phyloP scores from a whole-genome alignment of 2,113 vertebrate species.

The Plestiodon gilberti region DNA sequence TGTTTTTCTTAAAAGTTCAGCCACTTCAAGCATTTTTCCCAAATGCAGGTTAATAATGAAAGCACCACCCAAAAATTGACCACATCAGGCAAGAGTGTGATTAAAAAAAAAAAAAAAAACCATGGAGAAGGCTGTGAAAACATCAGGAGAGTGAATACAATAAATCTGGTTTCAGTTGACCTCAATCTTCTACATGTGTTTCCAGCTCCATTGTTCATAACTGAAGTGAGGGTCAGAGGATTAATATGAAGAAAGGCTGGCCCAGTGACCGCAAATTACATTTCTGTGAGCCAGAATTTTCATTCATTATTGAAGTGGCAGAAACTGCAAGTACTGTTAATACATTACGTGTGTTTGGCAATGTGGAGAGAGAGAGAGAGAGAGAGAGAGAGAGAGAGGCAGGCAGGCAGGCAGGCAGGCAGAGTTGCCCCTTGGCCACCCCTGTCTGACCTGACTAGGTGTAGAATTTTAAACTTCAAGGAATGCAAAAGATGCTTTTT shows the following conservation, averaged over 20 bases:
- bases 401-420: too few relatives aligned
- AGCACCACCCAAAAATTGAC: background rate
- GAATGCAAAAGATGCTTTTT: background rate
- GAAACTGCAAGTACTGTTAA: constrained; percentile 28
- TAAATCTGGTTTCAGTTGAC: constrained; percentile 19
- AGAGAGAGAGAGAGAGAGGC: too few relatives aligned
- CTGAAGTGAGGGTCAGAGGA: constrained; percentile 44
- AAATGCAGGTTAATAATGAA: constrained; percentile 1
- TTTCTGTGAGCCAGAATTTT: constrained; percentile 43
- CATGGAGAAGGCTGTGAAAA: background rate
- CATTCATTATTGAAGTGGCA: constrained; percentile 41
- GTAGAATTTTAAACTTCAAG: background rate
- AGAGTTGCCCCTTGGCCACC: constrained; percentile 1
- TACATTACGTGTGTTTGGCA: background rate
- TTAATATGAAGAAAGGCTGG: constrained; percentile 52
- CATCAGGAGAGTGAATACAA: background rate
- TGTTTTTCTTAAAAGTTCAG: background rate
- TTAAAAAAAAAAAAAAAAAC: too few relatives aligned
- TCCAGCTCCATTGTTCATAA: constrained; percentile 33
- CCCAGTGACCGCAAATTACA: constrained; percentile 38
- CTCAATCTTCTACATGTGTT: constrained; percentile 42
- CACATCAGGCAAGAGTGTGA: background rate
- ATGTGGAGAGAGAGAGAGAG: background rate
- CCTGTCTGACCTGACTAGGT: constrained; percentile 36
- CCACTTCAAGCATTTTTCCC: background rate